Base-by-base conservation (phyloP, 2,797 vertebrate species). In the Gouania willdenowi region DNA sequence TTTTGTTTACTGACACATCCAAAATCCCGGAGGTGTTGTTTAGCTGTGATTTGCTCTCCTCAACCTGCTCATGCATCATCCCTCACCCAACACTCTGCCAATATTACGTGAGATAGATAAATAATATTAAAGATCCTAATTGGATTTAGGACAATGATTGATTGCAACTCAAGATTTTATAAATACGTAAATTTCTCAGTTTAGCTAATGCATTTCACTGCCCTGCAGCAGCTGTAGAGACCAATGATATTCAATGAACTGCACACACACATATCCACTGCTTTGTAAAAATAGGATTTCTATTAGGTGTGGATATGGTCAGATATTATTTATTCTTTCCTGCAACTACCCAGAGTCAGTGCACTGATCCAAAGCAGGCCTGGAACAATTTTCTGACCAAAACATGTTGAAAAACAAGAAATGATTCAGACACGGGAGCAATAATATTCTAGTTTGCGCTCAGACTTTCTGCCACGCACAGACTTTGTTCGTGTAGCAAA, bases 51-150 rank as follows among this genome's bases (percentile, higher is more conserved):
- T 63, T 59, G 28, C 45, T 38, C 58, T 58, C 38, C 61, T 42
- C 39, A 50, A 60, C 48, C 49, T 29, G n/a, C 26, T 36, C 43
- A 66, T 52, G 22, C 37, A 66, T 79, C 65, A 64, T 35, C 40
- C 34, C 19, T 62, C 33, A 59, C 24, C 34, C 33, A 33, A 26
- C 44, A 26, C 26, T 45, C 38, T 49, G 40, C 48, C 62, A 53
- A 46, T 41, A 66, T 23, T 15, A 3, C 41, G 51, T 31, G 27
- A 50, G 68, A 64, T 62, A 59, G 47, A 46, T 62, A 39, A 74
- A 48, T 64, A 48, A 79, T 74, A 65, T 11, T 40, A 52, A 50
- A 77, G 61, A 83, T 83, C 76, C 65, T 59, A 79, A 74, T 66
- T 66, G 66, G 68, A 71, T 51, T 41, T 8, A 22, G 45, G 46